A percentile compares a stretch with the other conserved stretches of the same genome.
These are phyloP conservation scores for Megaustenia siamemsis DNA, from an alignment of 2,888 invertebrate genomes.

Conservation along the genomic window DNA sequence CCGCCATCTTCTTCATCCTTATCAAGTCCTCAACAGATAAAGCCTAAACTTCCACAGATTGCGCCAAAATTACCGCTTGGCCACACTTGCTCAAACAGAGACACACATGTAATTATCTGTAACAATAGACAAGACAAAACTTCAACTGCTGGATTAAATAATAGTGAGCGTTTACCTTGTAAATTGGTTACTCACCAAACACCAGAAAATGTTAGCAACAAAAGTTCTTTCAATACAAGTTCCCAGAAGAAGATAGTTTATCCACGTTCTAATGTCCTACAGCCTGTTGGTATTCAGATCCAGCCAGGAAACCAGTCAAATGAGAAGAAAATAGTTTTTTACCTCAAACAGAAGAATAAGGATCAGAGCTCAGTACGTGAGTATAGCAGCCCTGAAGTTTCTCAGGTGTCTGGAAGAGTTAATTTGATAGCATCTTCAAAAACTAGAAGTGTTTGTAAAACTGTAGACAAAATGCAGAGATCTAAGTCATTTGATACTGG, in stretches of 20 bases:
- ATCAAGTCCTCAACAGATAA: background rate
- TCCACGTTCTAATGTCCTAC: background rate
- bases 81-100: background rate
- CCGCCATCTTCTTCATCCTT: background rate
- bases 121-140: background rate
- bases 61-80: background rate
- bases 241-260: background rate
- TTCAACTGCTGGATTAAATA: background rate
- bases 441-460: conserved; percentile 22
- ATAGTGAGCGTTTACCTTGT: background rate
- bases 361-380: background rate
- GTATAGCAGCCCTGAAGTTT: background rate
- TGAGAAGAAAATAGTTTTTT: conserved; percentile 38
- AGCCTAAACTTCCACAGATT: background rate
- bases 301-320: background rate
- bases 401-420: background rate
- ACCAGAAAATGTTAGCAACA: background rate
- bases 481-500: conserved; percentile 40
- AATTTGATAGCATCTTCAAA: background rate
- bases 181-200: background rate
- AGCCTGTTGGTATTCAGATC: conserved; percentile 36
- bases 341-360: conserved; percentile 4
- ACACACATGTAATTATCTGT: background rate
- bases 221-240: background rate
- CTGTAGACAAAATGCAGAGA: conserved; percentile 25